These are phyloP conservation scores for Zootermopsis nevadensis DNA, from an alignment of 2,888 invertebrate species.

Conservation along the genomic window DNA sequence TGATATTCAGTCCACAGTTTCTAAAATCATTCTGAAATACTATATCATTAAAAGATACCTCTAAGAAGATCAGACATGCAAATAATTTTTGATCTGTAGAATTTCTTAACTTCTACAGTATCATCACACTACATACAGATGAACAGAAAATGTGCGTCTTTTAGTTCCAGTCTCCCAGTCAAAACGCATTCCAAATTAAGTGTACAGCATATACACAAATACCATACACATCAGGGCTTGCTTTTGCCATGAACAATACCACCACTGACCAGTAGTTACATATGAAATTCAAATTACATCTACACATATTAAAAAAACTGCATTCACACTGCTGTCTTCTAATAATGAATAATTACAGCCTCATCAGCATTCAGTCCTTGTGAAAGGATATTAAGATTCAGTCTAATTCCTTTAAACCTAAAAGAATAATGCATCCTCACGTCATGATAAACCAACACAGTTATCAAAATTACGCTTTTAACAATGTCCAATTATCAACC, in stretches of 20 bases:
- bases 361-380: neutral
- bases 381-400: neutral
- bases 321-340: neutral
- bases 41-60: too few species aligned
- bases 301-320: neutral
- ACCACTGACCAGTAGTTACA: neutral
- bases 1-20: too few species aligned
- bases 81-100: too few species aligned
- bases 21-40: too few species aligned
- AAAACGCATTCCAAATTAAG: neutral
- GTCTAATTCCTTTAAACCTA: neutral
- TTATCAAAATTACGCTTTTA: neutral
- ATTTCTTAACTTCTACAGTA: too few species aligned
- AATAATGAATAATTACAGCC: neutral
- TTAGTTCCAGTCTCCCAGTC: neutral
- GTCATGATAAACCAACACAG: neutral
- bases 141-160: neutral
- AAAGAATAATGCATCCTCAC: neutral
- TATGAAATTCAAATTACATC: neutral
- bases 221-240: neutral
- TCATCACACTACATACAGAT: too few species aligned
- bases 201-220: too few species aligned
- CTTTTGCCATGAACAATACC: conserved; percentile 1
- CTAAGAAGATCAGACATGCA: too few species aligned
- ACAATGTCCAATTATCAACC: neutral